Evolutionary conservation across 2,888 invertebrate genomes (phyloP).

Genomic region (Uloborus plumipes): DNA sequence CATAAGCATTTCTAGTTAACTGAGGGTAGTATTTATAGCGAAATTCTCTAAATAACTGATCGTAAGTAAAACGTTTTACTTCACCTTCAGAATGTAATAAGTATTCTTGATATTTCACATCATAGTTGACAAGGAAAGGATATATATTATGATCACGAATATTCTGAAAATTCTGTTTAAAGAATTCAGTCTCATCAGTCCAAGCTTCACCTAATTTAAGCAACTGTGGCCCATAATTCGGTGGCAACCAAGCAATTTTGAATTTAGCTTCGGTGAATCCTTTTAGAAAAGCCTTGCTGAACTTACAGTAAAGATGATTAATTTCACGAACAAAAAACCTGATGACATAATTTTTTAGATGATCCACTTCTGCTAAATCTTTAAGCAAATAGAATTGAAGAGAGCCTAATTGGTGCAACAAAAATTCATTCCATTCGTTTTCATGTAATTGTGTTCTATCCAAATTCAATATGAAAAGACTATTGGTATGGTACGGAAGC

Average conservation of each 20-base stretch:
- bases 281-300: not conserved
- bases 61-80: not conserved
- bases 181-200: not conserved
- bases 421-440: slow-evolving; percentile 7
- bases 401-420: not conserved
- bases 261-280: not conserved
- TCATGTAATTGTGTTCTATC: slow-evolving; percentile 14
- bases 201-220: slow-evolving; percentile 3
- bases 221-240: not conserved
- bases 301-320: not conserved
- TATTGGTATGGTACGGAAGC: slow-evolving; percentile 5
- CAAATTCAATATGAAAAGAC: slow-evolving; percentile 7
- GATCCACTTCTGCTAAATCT: not conserved
- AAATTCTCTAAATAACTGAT: not conserved
- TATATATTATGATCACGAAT: not conserved
- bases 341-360: not conserved
- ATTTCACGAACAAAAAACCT: not conserved
- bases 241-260: not conserved
- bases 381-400: not conserved
- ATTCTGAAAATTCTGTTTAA: slow-evolving; percentile 5
- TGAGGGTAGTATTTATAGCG: not conserved
- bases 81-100: not conserved
- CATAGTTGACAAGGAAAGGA: not conserved
- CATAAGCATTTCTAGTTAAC: not conserved
- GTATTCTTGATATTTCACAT: not conserved